Evolutionary conservation across 2,888 invertebrate genomes (phyloP).

Genomic region (Adineta ricciae): DNA sequence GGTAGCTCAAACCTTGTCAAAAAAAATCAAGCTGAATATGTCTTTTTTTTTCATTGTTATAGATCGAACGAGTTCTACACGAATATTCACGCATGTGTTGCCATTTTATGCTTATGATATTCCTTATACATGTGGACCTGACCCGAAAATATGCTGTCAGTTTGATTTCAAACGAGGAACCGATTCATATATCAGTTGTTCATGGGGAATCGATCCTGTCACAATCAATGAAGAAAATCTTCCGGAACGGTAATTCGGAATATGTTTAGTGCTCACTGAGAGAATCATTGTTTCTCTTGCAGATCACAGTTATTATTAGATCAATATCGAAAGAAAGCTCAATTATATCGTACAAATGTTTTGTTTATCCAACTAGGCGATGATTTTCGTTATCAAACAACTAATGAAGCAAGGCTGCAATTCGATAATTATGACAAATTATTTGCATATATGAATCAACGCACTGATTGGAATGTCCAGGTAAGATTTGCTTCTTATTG

Average conservation of each 20-base stretch:
- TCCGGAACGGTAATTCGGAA: slow-evolving; percentile 52
- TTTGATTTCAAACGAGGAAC: slow-evolving; percentile 88
- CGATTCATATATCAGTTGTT: slow-evolving; percentile 67
- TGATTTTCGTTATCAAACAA: slow-evolving; percentile 46
- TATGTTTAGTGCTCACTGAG: background rate
- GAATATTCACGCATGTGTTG: slow-evolving; percentile 91
- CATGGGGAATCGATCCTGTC: slow-evolving; percentile 77
- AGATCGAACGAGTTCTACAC: slow-evolving; percentile 44
- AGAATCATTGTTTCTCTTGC: background rate
- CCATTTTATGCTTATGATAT: slow-evolving; percentile 97
- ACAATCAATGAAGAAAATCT: slow-evolving; percentile 73
- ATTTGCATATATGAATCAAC: slow-evolving; percentile 45
- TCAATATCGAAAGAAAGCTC: slow-evolving; percentile 49
- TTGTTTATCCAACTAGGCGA: slow-evolving; percentile 48
- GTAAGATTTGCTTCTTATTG: slow-evolving; percentile 36
- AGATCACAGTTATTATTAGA: slow-evolving; percentile 56
- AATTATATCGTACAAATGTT: slow-evolving; percentile 43
- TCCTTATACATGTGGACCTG: slow-evolving; percentile 95
- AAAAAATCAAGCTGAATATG: no score
- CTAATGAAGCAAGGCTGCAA: slow-evolving; percentile 46
- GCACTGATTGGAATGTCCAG: slow-evolving; percentile 43
- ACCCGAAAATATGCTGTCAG: slow-evolving; percentile 86
- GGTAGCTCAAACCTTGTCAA: slow-evolving; percentile 53
- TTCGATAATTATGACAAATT: slow-evolving; percentile 46
- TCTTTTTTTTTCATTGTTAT: no score